Conservation (phyloP, 1,140 invertebrate species). For the Trypoxylus dichotomus region DNA sequence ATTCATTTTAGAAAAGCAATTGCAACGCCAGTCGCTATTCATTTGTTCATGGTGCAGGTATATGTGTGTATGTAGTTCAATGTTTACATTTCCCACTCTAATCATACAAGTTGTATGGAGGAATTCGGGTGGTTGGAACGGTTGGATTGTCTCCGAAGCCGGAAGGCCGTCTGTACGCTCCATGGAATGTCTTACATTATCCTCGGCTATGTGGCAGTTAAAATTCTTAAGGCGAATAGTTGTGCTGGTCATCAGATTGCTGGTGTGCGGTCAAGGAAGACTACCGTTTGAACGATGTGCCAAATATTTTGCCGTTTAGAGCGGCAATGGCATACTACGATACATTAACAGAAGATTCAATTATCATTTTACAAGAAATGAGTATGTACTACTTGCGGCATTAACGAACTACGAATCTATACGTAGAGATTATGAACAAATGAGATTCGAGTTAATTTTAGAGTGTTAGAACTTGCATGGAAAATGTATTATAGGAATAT, state of each 20-base stretch:
- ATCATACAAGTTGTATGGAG: background rate
- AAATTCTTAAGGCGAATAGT: slow-evolving; percentile 41
- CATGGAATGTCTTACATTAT: slow-evolving; percentile 40
- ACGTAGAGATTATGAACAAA: too few species aligned
- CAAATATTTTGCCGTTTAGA: background rate
- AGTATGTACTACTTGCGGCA: too few species aligned
- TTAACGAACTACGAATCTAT: too few species aligned
- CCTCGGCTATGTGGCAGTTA: slow-evolving; percentile 39
- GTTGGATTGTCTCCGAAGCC: background rate
- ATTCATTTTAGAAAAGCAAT: too few species aligned
- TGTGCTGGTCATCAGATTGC: slow-evolving; percentile 40
- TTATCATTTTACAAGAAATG: too few species aligned
- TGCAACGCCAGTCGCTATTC: background rate
- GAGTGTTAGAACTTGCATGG: too few species aligned
- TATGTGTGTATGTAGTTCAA: background rate
- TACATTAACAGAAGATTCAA: background rate
- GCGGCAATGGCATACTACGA: background rate
- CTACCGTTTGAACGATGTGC: background rate
- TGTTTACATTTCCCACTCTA: background rate
- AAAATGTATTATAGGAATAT: too few species aligned
- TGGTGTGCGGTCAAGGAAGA: slow-evolving; percentile 9
- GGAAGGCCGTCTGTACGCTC: background rate
- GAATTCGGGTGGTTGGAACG: background rate
- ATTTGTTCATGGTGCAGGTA: background rate
- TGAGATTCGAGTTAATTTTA: too few species aligned